A percentile compares a stretch with the other conserved stretches of the same genome.
Conservation (phyloP, 92 coral and sea anemone species). For the Actinernus sp. region DNA sequence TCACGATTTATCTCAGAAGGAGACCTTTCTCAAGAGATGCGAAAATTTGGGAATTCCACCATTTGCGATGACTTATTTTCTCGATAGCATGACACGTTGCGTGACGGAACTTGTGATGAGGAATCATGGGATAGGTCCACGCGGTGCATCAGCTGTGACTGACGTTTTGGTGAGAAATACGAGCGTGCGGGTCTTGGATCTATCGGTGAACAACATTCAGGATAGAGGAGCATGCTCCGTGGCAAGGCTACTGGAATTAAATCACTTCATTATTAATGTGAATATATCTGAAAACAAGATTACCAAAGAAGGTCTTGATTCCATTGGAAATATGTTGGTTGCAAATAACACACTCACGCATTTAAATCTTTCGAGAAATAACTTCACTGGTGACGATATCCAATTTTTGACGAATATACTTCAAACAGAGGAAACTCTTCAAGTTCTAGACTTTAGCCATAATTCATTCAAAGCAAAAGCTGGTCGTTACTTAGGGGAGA, state of each 20-base stretch:
- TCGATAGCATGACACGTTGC: constrained; percentile 73
- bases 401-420: constrained; percentile 66
- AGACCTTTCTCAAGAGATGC: constrained; percentile 68
- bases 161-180: constrained; percentile 81
- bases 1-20: constrained; percentile 65
- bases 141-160: constrained; percentile 78
- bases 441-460: constrained; percentile 73
- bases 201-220: constrained; percentile 86
- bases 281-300: constrained; percentile 85
- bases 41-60: constrained; percentile 76
- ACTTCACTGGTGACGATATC: constrained; percentile 71
- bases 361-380: constrained; percentile 76
- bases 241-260: constrained; percentile 70
- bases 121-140: constrained; percentile 92
- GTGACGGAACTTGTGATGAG: constrained; percentile 76
- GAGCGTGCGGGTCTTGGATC: constrained; percentile 73
- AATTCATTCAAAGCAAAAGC: constrained; percentile 60
- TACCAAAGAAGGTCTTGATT: constrained; percentile 73
- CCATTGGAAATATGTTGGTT: constrained; percentile 75
- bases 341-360: constrained; percentile 61
- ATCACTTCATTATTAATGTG: constrained; percentile 56
- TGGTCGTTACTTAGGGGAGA: constrained; percentile 71
- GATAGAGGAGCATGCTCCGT: constrained; percentile 77
- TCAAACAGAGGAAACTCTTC: constrained; percentile 72
- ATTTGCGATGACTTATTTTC: constrained; percentile 83